Evolutionary conservation across 2,888 invertebrate species (phyloP), one percentile per base, ranked within the genome.

Genomic region (Leucophenga montana): DNA sequence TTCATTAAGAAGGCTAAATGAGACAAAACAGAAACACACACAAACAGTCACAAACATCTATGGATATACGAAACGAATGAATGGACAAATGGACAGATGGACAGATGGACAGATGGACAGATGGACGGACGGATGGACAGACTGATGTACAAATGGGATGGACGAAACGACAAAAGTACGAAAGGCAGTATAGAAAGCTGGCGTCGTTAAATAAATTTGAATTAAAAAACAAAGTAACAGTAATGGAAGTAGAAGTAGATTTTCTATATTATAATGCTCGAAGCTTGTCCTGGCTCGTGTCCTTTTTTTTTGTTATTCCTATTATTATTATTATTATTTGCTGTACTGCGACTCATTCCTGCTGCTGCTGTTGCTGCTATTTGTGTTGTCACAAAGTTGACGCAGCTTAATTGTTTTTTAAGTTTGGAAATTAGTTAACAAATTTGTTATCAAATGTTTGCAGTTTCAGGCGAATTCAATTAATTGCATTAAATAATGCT

Each of bases 371-470:
- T 54, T 61, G 74, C 61, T 76, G 78, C 44, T 61, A 46, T 48
- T 16, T 64, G 62, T 64, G 46, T 64, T 64, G 20, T 64, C 62
- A 64, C 46, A 64, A 68, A 68, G 68, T 70, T 70, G 71, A 44
- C 69, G 73, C 69, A 78, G 78, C 80, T 77, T 79, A 84, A 83
- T 83, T 83, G 84, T 82, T 83, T 83, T 83, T 82, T 78, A 82
- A 83, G 83, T 83, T 84, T 81, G 22, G 78, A 84, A 84, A 84
- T 82, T 83, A 82, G 79, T 83, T 83, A 83, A 83, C 83, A 79
- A 83, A 84, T 83, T 83, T 84, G 83, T 83, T 83, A 83, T 82
- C 82, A 84, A 83, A 82, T 83, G 82, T 83, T 83, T 83, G 76
- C 83, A 82, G 82, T 81, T 84, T 76, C 78, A 72, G 79, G 78